Evolutionary conservation across 2,797 vertebrate species (phyloP).

Genomic region (Lophotriccus pileatus): DNA sequence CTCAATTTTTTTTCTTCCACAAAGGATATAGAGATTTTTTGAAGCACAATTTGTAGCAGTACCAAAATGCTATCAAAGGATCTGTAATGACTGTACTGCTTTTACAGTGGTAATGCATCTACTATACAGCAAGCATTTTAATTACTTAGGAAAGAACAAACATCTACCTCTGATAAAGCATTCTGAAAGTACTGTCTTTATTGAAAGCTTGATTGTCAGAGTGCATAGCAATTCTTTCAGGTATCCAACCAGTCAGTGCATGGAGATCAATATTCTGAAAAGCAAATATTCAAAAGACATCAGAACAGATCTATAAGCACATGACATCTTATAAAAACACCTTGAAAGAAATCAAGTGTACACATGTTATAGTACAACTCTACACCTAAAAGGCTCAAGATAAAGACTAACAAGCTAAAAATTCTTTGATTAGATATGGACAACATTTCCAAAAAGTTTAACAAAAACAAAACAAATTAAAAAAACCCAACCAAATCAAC

Average conservation of each 20-base stretch:
- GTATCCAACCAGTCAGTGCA: conserved; percentile 98
- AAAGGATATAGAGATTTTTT: not conserved
- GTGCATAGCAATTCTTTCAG: conserved; percentile 98
- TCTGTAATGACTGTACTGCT: not conserved
- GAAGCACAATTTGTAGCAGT: not conserved
- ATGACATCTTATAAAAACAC: accelerated
- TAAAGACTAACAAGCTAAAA: not conserved
- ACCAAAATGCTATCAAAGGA: not conserved
- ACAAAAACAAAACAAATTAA: not conserved
- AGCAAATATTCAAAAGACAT: conserved; percentile 2
- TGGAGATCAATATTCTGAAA: conserved; percentile 98
- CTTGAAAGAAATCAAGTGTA: not conserved
- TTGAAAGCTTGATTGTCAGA: conserved; percentile 97
- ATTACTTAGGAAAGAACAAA: not conserved
- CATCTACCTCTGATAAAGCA: conserved; percentile 93
- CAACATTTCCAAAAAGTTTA: not conserved
- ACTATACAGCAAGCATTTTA: not conserved
- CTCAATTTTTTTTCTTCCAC: not conserved
- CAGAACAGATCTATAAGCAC: not conserved
- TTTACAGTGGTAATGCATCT: not conserved
- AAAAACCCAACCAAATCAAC: too few relatives aligned
- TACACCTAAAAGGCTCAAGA: not conserved
- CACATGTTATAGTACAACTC: not conserved
- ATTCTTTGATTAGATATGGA: not conserved
- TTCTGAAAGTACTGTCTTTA: conserved; percentile 93